Conservation (phyloP, 2,797 vertebrate genomes). For the Pampus argenteus region DNA sequence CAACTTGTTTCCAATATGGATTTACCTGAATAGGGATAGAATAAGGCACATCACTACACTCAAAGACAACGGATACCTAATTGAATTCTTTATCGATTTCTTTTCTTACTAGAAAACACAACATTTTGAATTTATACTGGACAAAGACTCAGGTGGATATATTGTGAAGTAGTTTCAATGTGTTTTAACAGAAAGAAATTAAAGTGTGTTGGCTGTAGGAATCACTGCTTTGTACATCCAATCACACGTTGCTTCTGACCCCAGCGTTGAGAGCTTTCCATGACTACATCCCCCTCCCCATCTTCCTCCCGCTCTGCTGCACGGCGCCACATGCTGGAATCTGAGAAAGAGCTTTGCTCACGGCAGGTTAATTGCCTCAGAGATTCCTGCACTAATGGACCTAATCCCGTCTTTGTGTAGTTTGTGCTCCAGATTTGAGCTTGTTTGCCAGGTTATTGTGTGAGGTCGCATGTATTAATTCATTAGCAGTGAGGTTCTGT, state of each 20-base stretch:
- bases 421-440: slow-evolving; percentile 48
- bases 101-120: too few relatives aligned
- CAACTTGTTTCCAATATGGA: too few relatives aligned
- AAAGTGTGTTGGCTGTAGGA: not conserved
- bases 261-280: slow-evolving; percentile 1
- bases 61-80: too few relatives aligned
- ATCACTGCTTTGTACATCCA: slow-evolving; percentile 2
- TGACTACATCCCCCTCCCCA: not conserved
- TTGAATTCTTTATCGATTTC: too few relatives aligned
- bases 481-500: slow-evolving; percentile 49
- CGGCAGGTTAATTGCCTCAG: slow-evolving; percentile 60
- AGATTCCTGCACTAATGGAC: slow-evolving; percentile 63
- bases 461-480: slow-evolving; percentile 46
- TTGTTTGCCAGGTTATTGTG: slow-evolving; percentile 58
- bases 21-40: too few relatives aligned
- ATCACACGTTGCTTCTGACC: slow-evolving; percentile 30
- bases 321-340: slow-evolving; percentile 51
- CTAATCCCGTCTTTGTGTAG: slow-evolving; percentile 67
- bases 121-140: too few relatives aligned
- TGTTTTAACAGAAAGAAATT: too few relatives aligned
- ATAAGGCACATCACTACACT: too few relatives aligned
- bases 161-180: too few relatives aligned
- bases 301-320: slow-evolving; percentile 9
- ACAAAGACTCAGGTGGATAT: not conserved
- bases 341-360: slow-evolving; percentile 54